These are phyloP conservation scores for Actias luna DNA, from an alignment of 2,888 invertebrate genomes.

Conservation along the genomic window DNA sequence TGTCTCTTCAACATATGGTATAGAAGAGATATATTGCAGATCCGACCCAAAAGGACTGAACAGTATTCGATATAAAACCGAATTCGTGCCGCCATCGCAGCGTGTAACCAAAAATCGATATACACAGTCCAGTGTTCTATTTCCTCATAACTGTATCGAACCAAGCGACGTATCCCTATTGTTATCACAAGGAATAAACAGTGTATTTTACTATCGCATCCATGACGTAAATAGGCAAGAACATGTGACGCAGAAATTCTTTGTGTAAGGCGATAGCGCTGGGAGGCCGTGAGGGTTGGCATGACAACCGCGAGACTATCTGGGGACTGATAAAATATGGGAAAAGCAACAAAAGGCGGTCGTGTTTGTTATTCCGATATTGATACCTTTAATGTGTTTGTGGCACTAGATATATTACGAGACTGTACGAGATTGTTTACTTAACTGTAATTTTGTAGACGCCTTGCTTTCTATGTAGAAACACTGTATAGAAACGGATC, in stretches of 20 bases:
- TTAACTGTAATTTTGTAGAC: constrained; percentile 16
- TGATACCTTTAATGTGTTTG: constrained; percentile 11
- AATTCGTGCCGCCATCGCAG: no score
- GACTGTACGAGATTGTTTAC: constrained; percentile 3
- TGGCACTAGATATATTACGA: neutral
- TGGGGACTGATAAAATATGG: constrained; percentile 14
- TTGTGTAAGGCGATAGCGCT: constrained; percentile 16
- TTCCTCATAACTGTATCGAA: neutral
- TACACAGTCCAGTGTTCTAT: neutral
- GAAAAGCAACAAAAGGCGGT: neutral
- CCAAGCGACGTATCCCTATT: neutral
- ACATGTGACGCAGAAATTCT: constrained; percentile 18
- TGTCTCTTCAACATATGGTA: no score
- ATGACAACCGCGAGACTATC: constrained; percentile 17
- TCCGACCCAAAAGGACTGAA: no score
- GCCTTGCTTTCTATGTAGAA: constrained; percentile 15
- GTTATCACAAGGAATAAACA: constrained; percentile 1
- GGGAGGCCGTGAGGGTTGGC: constrained; percentile 13
- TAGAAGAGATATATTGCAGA: no score
- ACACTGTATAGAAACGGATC: no score
- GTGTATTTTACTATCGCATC: constrained; percentile 10
- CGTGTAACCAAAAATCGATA: neutral
- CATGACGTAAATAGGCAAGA: constrained; percentile 11
- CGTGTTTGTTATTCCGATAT: constrained; percentile 10
- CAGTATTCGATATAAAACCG: no score